Evolutionary conservation across 37 sponge, comb jelly and placozoan genomes (phyloP), one percentile per base, ranked within the genome.

Genomic region (Aplysina aerophoba): DNA sequence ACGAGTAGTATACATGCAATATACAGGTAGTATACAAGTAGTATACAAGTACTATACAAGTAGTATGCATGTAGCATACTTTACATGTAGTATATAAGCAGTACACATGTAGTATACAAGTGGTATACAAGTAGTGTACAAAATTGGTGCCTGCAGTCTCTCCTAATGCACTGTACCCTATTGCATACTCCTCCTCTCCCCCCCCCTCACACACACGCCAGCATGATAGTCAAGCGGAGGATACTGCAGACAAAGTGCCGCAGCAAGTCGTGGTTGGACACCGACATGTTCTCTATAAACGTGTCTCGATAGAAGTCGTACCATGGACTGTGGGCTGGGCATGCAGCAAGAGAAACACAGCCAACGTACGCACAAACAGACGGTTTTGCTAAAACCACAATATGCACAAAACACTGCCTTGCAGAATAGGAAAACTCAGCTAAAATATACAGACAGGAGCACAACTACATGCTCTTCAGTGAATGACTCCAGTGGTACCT

Each of bases 301-400:
- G 36, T 59, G 34, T 96, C 91, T 31, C 97, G 59, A 82, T 95
- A 99, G 14, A 39, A 79, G 59, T 96, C 97, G 82, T 80, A 99
- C 97, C 99, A 95, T 4, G 94, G 95, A 54, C 44, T 34, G 93
- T 90, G 16, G 1, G 73, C 33, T 24, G 71, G 77, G 44, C 30
- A 69, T 80, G 21, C 31, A 38, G 22, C 30, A 80, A 33, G 30
- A 5, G 50, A 44, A 44, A 8, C 3, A 44, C 50, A 8, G 50
- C 50, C 50, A 44, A 8, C 50, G 8, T 11, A 44, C 50, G 8
- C 50, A 44, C 50, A 44, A n/a, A 8, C 50, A 44, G 6, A 8
- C 50, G 8, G 6, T 44, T 8, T 8, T 8, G 8, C 50, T 44
- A 44, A 44, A 44, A 44, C 50, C 8, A n/a, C n/a, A n/a, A n/a